Base-by-base conservation (phyloP, 2,797 vertebrate species). In the Sebastes vulpes region DNA sequence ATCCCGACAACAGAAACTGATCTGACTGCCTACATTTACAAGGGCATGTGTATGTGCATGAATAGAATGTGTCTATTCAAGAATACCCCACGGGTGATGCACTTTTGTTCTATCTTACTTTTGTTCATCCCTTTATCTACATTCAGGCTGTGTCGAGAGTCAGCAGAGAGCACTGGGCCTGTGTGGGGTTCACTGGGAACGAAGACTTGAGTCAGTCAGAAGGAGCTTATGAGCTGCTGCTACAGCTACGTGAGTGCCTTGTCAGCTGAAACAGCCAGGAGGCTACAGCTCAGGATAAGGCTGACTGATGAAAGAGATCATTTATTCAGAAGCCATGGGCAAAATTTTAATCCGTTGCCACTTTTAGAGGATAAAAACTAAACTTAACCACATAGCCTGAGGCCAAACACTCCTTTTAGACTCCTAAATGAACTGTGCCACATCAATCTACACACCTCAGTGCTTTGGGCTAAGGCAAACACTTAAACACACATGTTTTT, bases 211-310 rank as follows among this genome's bases (percentile, higher is more conserved):
- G 75, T 83, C 74, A 72, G 63, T 70, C 32, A 25, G 59, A 16
- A 18, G 42, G 35, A 52, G 83, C 74, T 88, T 87, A 76, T 59
- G 78, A 54, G 72, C 29, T 3, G 74, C 84, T 76, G 75, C 61
- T 64, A 50, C 38, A 1, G 70, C 86, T 85, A 69, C 10, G 12
- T 52, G 65, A 89, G 66, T 7, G 63, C 79, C 66, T 72, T 61
- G 79, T 91, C 87, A 89, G 81, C 82, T 81, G 66, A 89, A 90
- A 84, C 66, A 72, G 77, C 79, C 77, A 57, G 58, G 65, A 82
- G 81, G 76, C 57, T 72, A 71, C 54, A 61, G 80, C 82, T 90
- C 42, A 52, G 71, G 65, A 78, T 77, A 58, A 75, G 59, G 66
- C 77, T 77, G 85, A 88, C 65, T 84, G 67, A 86, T 85, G 46